These are phyloP conservation scores for Sclerodermus sp. DNA, from an alignment of 2,888 invertebrate species.

Conservation along the genomic window DNA sequence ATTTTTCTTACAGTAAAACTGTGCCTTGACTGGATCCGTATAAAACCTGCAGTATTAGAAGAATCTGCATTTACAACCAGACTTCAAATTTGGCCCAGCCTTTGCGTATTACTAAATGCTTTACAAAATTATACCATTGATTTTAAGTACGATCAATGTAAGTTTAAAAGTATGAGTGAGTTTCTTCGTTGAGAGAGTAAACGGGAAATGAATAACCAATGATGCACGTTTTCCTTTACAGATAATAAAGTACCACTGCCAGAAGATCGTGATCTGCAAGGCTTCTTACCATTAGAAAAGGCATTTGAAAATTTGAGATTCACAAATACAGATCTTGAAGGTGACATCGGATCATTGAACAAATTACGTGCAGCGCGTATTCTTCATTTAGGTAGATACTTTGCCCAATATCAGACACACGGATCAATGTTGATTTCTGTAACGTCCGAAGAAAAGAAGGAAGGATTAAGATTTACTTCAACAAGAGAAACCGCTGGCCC, in stretches of 20 bases:
- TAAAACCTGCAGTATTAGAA: conserved; percentile 61
- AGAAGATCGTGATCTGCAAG: conserved; percentile 79
- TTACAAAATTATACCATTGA: conserved; percentile 61
- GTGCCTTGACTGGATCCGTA: conserved; percentile 72
- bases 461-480: conserved; percentile 49
- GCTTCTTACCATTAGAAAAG: conserved; percentile 73
- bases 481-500: conserved; percentile 56
- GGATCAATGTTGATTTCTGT: conserved; percentile 52
- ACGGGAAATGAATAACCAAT: not conserved
- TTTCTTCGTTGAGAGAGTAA: no score
- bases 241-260: conserved; percentile 70
- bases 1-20: conserved; percentile 67
- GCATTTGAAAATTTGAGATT: conserved; percentile 64
- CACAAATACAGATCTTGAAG: conserved; percentile 55
- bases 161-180: conserved; percentile 46
- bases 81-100: conserved; percentile 77
- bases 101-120: conserved; percentile 74
- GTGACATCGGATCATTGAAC: conserved; percentile 54
- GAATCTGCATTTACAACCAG: conserved; percentile 63
- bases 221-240: conserved; percentile 36
- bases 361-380: conserved; percentile 61
- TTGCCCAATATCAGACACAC: conserved; percentile 57
- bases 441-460: conserved; percentile 36
- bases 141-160: conserved; percentile 62
- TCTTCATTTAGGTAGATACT: conserved; percentile 59